Base-by-base conservation (phyloP, 2,888 invertebrate genomes). In the Margaritifera margaritifera region DNA sequence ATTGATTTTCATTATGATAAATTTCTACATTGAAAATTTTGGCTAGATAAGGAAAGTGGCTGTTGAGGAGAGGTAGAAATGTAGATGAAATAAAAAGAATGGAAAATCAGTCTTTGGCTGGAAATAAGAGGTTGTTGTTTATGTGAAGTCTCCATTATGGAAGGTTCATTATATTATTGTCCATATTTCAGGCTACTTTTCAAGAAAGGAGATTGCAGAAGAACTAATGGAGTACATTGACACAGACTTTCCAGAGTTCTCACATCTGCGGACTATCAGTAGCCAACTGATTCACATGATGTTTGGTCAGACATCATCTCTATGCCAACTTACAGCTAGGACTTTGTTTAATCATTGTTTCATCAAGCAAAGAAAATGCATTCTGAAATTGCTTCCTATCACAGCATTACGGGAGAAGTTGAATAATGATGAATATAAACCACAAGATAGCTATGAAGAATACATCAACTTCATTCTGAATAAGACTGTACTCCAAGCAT, bases 251-350 rank as follows among this genome's bases (percentile, higher is more conserved):
- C 79, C 82, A 6, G 84, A 84, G 56, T 81, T 84, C 61, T 73
- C 74, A 24, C 80, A 83, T 60, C 76, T 86, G 15, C 75, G 75
- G 25, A 68, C 76, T 15, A 74, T 81, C 42, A 75, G 80, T 3
- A 63, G 68, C 11, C 72, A 76, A 58, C 78, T 86, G 25, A 66
- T 85, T 6, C 74, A 77, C 56, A 75, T 81, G 42, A 80, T 87
- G 82, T 85, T 86, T 74, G 87, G 87, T 2, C 75, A 79, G 59
- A 80, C 80, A 5, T 79, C 83, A 25, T 77, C 84, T 25, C 74
- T 87, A 3, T 72, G 80, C 59, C 87, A 87, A 71, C 75, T 84
- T 22, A 78, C 84, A 1, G 79, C 83, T 1, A 68, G 85, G n/a
- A 67, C 76, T 8, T 74, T 87, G 11, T 87, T 86, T 66, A 73